Evolutionary conservation across 2,888 invertebrate genomes (phyloP).

Genomic region (Drosophila falleni): DNA sequence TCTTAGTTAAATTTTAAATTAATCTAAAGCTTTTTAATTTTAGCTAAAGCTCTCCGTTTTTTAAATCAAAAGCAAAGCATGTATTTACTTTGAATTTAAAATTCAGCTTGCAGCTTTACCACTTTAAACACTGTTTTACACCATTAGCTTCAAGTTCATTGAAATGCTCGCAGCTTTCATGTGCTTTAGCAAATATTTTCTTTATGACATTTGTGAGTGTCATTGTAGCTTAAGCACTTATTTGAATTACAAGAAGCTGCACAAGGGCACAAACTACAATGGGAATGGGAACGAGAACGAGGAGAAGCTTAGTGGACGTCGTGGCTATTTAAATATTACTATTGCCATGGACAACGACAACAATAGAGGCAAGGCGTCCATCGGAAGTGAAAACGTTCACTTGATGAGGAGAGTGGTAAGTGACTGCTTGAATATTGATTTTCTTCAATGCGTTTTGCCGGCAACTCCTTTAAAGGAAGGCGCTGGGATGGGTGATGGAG

Average conservation of each 20-base stretch:
- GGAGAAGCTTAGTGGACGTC: constrained; percentile 24
- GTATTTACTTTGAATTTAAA: neutral
- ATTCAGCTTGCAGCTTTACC: neutral
- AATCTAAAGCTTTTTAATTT: neutral
- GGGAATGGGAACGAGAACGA: neutral
- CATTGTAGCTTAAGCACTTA: constrained; percentile 3
- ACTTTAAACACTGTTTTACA: too few species aligned
- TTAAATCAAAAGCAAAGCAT: neutral
- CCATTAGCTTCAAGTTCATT: neutral
- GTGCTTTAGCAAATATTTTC: neutral
- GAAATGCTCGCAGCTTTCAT: constrained; percentile 9
- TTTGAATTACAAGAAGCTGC: constrained; percentile 53
- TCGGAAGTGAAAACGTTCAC: constrained; percentile 15
- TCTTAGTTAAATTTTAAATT: neutral
- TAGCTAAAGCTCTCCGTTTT: neutral
- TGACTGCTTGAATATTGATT: constrained; percentile 44
- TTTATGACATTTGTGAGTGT: constrained; percentile 4
- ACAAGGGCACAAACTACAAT: constrained; percentile 33
- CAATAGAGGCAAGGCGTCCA: constrained; percentile 26
- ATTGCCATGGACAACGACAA: constrained; percentile 73
- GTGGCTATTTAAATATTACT: constrained; percentile 68
- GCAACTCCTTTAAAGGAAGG: constrained; percentile 33
- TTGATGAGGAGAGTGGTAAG: neutral
- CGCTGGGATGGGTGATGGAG: neutral
- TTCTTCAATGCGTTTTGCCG: constrained; percentile 43